Evolutionary conservation across 2,797 vertebrate species (phyloP), one percentile per base, ranked within the genome.

Genomic region (Loris lydekkerianus): DNA sequence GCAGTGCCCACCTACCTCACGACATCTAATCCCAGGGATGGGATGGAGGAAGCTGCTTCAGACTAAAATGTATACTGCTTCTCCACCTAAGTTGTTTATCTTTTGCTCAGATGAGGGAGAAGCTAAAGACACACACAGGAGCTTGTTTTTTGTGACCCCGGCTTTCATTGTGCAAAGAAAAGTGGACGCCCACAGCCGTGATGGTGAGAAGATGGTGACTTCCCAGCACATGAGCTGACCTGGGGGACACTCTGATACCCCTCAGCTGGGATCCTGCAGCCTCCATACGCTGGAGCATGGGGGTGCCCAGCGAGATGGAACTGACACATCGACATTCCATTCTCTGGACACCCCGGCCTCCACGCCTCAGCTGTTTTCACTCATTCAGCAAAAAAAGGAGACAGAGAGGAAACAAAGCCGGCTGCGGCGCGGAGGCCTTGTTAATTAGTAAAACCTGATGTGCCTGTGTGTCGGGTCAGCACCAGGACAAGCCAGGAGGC

Each of bases 371-470:
- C 97, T 97, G 90, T 98, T 98, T 98, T 97, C 97, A 96, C 88
- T 91, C 56, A 29, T 76, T 98, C 96, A 53, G 97, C 97, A 97
- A 93, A 95, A 97, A 95, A 92, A 80, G 25, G 86, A 95, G 82
- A 83, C 58, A 77, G 98, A 97, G 93, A 94, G 89, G 97, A 97
- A 98, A 97, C 97, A 98, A 97, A 96, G 92, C 95, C 75, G 46
- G 82, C 97, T 58, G 77, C 63, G 86, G 61, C 94, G 61, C 94
- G 49, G 69, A 96, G 53, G 93, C 93, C 87, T 91, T 97, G 96
- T 97, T 98, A 98, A 98, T 98, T 96, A 98, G 98, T 91, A 97
- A 97, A 98, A 93, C 96, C 96, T 15, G 43, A 67, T 8, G 6
- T 67, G 88, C 31, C 91, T 77, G 2, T 34, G 34, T 60, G 40